Evolutionary conservation across 2,888 invertebrate genomes (phyloP).

Genomic region (Candidula unifasciata): DNA sequence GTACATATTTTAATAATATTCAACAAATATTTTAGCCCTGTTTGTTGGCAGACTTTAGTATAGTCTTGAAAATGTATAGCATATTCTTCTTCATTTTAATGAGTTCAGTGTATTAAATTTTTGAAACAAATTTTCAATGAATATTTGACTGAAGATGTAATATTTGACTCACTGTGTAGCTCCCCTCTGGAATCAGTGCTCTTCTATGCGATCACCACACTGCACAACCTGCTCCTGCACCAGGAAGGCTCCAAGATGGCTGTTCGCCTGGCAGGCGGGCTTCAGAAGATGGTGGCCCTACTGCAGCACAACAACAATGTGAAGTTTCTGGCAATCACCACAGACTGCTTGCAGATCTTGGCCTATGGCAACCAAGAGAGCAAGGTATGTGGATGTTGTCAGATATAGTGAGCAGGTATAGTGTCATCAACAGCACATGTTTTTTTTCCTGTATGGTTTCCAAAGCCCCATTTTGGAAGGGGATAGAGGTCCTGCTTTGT

Average conservation of each 20-base stretch:
- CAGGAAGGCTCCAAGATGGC: slow-evolving; percentile 99
- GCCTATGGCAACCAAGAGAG: slow-evolving; percentile 99
- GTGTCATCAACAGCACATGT: no score
- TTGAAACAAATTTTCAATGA: no score
- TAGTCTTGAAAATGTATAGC: no score
- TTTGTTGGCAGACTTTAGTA: no score
- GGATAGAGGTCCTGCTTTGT: no score
- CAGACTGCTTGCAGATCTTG: slow-evolving; percentile 97
- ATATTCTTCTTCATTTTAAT: no score
- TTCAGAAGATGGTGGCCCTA: slow-evolving; percentile 87
- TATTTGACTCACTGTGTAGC: slow-evolving; percentile 78
- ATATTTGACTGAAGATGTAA: no score
- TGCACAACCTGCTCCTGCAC: slow-evolving; percentile 97
- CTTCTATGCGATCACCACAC: slow-evolving; percentile 98
- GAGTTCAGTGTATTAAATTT: no score
- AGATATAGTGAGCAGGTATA: neutral
- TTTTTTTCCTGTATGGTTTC: no score
- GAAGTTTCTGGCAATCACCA: slow-evolving; percentile 98
- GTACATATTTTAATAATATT: no score
- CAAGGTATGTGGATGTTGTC: slow-evolving; percentile 80
- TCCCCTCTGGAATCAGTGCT: slow-evolving; percentile 97
- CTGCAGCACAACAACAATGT: slow-evolving; percentile 97
- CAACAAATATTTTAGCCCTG: neutral
- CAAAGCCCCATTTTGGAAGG: no score
- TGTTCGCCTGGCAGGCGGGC: slow-evolving; percentile 94